Evolutionary conservation across 2,888 invertebrate species (phyloP), one percentile per base, ranked within the genome.

Genomic region (Tenodera sinensis): DNA sequence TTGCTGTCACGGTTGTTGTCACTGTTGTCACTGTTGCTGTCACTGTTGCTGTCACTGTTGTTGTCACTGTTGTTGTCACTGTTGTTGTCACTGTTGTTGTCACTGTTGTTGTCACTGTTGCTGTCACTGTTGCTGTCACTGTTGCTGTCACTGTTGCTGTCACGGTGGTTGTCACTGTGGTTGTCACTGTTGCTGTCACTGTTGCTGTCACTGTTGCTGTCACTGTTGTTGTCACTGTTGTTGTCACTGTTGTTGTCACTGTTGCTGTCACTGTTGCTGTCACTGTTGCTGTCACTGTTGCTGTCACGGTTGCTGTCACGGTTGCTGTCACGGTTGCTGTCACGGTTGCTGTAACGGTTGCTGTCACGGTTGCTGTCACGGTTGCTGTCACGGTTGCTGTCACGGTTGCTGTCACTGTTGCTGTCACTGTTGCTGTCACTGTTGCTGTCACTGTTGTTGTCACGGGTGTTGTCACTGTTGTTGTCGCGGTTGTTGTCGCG

Each of bases 51-150:
- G 54, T 88, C 87, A 8, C 87, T 42, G 28, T 89, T 87, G 1
- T 84, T 42, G 83, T 89, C 89, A 30, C 89, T 88, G 47, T 88
- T 87, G 12, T 83, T 87, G 42, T 87, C 89, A 25, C 83, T 83
- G 87, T 89, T 83, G 6, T 83, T 83, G 83, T 87, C 85, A n/a
- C 87, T 81, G 34, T 89, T 83, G 3, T 42, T 85, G 84, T 88
- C 88, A 28, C 88, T 85, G 84, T 88, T 84, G 14, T 84, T 85
- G 84, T 88, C 88, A 14, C 84, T 15, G 12, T 30, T 14, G 14
- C 85, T 28, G 42, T 88, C 88, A 30, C 88, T 83, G 83, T 88
- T 83, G 27, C 83, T 83, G 83, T 87, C 87, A 25, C 89, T 83
- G 34, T 87, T 20, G 20, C 87, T 9, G 42, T 83, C 83, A n/a